A percentile compares a stretch with the other conserved stretches of the same genome.
phyloP scores from a whole-genome alignment of 1,140 invertebrate species.

The Adoxophyes honmai region DNA sequence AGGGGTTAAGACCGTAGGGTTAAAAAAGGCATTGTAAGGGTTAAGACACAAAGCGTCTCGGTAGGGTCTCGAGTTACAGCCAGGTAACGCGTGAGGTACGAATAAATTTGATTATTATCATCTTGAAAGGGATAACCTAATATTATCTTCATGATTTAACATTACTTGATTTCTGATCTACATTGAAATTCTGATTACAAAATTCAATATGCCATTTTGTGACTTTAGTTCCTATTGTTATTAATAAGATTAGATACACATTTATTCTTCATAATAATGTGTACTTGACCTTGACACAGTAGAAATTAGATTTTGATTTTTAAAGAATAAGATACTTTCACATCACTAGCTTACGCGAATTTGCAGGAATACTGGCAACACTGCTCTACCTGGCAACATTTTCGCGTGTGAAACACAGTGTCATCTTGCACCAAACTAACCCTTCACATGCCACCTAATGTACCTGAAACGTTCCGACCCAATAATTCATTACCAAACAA shows the following conservation, averaged over 20 bases:
- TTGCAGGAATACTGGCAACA: slow-evolving; percentile 21
- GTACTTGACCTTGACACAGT: too few species aligned
- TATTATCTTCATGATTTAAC: background rate
- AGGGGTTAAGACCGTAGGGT: slow-evolving; percentile 66
- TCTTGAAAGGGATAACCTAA: background rate
- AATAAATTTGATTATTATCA: slow-evolving; percentile 28
- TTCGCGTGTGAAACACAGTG: slow-evolving; percentile 70
- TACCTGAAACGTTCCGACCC: slow-evolving; percentile 73
- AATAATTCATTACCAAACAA: slow-evolving; percentile 75
- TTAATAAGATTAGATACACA: too few species aligned
- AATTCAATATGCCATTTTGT: too few species aligned
- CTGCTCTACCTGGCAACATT: slow-evolving; percentile 53
- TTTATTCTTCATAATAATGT: too few species aligned
- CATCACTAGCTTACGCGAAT: background rate
- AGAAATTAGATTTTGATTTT: too few species aligned
- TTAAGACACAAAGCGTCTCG: slow-evolving; percentile 51
- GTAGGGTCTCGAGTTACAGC: slow-evolving; percentile 48
- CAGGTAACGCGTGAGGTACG: slow-evolving; percentile 40
- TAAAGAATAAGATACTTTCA: too few species aligned
- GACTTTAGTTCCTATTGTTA: too few species aligned
- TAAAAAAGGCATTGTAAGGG: slow-evolving; percentile 68
- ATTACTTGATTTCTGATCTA: too few species aligned
- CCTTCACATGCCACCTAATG: slow-evolving; percentile 69
- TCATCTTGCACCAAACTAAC: slow-evolving; percentile 63
- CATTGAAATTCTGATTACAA: too few species aligned